Evolutionary conservation across 1,140 invertebrate genomes (phyloP).

Genomic region (Cyclina sinensis): DNA sequence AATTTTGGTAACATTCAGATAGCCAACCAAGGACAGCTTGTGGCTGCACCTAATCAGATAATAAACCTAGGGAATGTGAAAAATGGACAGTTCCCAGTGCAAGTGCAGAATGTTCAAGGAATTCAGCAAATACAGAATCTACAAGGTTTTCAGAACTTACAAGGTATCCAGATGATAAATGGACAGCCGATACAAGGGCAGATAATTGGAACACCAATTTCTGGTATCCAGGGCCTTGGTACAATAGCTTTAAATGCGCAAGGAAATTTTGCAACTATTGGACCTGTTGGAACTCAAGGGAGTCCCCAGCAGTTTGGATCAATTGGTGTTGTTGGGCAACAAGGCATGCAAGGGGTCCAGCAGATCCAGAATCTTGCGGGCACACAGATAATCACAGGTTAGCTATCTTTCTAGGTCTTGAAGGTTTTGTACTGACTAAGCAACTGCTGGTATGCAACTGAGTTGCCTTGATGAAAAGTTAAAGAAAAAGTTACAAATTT

Average conservation of each 20-base stretch:
- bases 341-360: constrained; percentile 23
- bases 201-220: constrained; percentile 57
- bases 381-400: constrained; percentile 62
- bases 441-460: too few species aligned
- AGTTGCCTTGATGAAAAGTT: too few species aligned
- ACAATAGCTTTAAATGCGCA: constrained; percentile 45
- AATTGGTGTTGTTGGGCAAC: constrained; percentile 43
- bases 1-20: constrained; percentile 55
- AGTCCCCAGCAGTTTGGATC: constrained; percentile 58
- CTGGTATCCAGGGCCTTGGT: constrained; percentile 48
- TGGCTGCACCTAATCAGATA: constrained; percentile 59
- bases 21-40: constrained; percentile 49
- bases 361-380: constrained; percentile 11
- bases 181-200: constrained; percentile 54
- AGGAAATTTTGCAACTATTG: constrained; percentile 41
- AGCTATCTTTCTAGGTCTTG: background rate
- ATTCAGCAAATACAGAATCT: constrained; percentile 24
- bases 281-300: background rate
- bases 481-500: too few species aligned
- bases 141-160: constrained; percentile 45
- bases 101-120: constrained; percentile 51
- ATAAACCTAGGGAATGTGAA: constrained; percentile 61
- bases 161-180: constrained; percentile 45
- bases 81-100: constrained; percentile 30
- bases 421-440: too few species aligned